Evolutionary conservation across 2,797 vertebrate genomes (phyloP).

Genomic region (Anomalospiza imberbis): DNA sequence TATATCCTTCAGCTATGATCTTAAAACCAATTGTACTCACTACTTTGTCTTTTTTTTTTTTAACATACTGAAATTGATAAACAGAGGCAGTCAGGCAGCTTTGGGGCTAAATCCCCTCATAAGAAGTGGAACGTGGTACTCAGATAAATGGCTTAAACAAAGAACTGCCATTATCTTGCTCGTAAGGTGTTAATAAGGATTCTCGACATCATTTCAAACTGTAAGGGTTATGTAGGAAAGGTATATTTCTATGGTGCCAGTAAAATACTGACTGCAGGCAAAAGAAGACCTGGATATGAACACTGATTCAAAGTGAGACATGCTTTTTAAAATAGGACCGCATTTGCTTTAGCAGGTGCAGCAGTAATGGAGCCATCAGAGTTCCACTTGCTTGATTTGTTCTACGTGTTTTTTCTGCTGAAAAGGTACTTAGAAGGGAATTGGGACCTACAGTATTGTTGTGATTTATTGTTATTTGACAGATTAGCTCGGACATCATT

Average conservation of each 20-base stretch:
- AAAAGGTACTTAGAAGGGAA: neutral
- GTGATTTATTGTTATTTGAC: neutral
- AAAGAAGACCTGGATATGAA: neutral
- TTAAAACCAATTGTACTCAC: neutral
- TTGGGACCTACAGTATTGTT: neutral
- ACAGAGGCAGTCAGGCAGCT: neutral
- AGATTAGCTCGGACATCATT: neutral
- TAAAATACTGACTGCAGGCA: neutral
- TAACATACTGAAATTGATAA: neutral
- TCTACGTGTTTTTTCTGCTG: neutral
- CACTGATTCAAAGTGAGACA: neutral
- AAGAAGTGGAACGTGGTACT: neutral
- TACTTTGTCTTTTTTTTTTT: neutral
- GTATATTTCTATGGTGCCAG: neutral
- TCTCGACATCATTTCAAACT: neutral
- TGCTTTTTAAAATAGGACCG: neutral
- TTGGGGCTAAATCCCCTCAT: neutral
- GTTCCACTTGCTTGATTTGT: neutral
- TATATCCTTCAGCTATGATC: neutral
- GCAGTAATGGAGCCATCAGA: neutral
- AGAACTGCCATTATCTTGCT: neutral
- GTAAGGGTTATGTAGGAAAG: neutral
- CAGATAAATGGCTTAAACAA: neutral
- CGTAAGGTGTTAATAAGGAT: neutral
- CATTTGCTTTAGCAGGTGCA: neutral